Conservation (phyloP, 1,140 invertebrate species). For the Zaprionus camerounensis region DNA sequence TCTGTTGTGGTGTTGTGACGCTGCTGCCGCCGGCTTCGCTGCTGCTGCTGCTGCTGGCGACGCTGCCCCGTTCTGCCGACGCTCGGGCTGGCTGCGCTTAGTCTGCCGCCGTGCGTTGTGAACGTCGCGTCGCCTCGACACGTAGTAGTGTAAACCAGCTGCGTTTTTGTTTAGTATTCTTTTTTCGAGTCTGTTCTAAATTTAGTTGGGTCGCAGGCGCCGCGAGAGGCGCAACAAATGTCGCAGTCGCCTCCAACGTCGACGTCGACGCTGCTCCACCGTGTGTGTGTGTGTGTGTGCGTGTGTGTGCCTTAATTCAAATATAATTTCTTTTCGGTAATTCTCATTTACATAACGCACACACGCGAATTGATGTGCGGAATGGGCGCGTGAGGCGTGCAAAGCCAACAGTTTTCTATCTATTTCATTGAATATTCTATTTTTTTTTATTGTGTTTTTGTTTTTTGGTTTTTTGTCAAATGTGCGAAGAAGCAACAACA, state of each 20-base stretch:
- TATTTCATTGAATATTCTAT: background rate
- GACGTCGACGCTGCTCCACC: slow-evolving; percentile 23
- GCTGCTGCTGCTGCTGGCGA: slow-evolving; percentile 7
- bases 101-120: slow-evolving; percentile 70
- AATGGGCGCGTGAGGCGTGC: slow-evolving; percentile 32
- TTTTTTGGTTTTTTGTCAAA: slow-evolving; percentile 23
- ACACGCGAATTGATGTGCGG: slow-evolving; percentile 35
- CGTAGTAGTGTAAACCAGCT: slow-evolving; percentile 19
- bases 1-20: slow-evolving; percentile 7
- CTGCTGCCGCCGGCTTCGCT: slow-evolving; percentile 19
- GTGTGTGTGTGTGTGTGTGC: slow-evolving; percentile 19
- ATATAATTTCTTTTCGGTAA: slow-evolving; percentile 67
- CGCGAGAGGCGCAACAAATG: slow-evolving; percentile 63
- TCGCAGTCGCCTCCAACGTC: slow-evolving; percentile 39
- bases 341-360: slow-evolving; percentile 51
- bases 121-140: slow-evolving; percentile 48
- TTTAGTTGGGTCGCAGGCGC: slow-evolving; percentile 63
- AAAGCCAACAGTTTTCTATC: slow-evolving; percentile 1
- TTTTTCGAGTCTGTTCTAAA: slow-evolving; percentile 58
- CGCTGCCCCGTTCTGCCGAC: slow-evolving; percentile 8
- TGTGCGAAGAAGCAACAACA: slow-evolving; percentile 34
- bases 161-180: slow-evolving; percentile 20
- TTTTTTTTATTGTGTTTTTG: slow-evolving; percentile 13
- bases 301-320: slow-evolving; percentile 43
- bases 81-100: slow-evolving; percentile 39